Evolutionary conservation across 2,113 vertebrate species (phyloP).

Genomic region (Epinephelus moara): DNA sequence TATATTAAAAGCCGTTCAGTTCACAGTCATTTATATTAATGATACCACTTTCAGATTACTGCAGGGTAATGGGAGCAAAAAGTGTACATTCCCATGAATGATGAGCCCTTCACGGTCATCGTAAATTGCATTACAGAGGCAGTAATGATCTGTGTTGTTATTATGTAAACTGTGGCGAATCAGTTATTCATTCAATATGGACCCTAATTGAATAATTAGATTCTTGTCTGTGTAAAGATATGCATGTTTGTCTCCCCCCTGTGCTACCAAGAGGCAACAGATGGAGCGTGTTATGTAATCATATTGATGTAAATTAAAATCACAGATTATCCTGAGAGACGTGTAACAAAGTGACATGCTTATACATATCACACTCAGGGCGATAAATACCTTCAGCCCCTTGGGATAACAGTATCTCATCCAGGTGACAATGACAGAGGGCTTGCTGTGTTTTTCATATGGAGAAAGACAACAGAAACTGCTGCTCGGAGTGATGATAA

Average conservation of each 20-base stretch:
- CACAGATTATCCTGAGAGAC: conserved; percentile 53
- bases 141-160: conserved; percentile 71
- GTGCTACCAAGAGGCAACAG: conserved; percentile 59
- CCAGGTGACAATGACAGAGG: conserved; percentile 57
- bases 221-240: conserved; percentile 65
- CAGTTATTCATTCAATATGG: conserved; percentile 71
- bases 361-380: conserved; percentile 17
- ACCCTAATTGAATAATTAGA: conserved; percentile 77
- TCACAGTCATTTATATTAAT: conserved; percentile 62
- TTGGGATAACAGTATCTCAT: conserved; percentile 22
- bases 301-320: conserved; percentile 62
- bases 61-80: conserved; percentile 61
- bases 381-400: conserved; percentile 52
- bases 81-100: conserved; percentile 60
- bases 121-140: conserved; percentile 73
- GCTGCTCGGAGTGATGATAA: conserved; percentile 55
- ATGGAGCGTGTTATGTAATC: conserved; percentile 71
- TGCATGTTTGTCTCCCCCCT: conserved; percentile 59
- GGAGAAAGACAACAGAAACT: conserved; percentile 37
- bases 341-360: conserved; percentile 34
- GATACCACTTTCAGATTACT: conserved; percentile 59
- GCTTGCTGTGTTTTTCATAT: conserved; percentile 41
- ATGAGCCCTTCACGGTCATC: conserved; percentile 54
- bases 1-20: conserved; percentile 53
- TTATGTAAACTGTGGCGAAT: conserved; percentile 77